A percentile compares a stretch with the other conserved stretches of the same genome.
Evolutionary conservation across 2,888 invertebrate species (phyloP).

Genomic region (Halocaridina rubra): DNA sequence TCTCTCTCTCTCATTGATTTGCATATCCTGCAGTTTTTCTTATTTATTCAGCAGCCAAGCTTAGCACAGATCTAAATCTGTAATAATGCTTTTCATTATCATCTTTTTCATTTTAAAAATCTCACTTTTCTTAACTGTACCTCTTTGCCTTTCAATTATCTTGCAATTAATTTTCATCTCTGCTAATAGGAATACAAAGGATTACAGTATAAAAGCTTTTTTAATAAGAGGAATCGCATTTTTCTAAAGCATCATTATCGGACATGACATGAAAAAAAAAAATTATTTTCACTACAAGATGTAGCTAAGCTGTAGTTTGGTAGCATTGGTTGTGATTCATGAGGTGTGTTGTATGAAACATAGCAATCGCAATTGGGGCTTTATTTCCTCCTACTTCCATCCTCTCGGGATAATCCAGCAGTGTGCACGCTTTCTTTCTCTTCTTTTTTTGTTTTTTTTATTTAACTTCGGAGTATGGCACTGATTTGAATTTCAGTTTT

Average conservation of each 20-base stretch:
- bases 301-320: neutral
- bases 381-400: neutral
- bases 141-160: too few relatives aligned
- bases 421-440: neutral
- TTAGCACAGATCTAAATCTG: too few relatives aligned
- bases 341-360: too few relatives aligned
- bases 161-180: too few relatives aligned
- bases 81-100: too few relatives aligned
- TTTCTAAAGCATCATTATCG: neutral
- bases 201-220: neutral
- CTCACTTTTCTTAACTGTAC: too few relatives aligned
- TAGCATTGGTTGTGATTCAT: neutral
- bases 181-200: neutral
- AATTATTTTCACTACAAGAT: neutral
- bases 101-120: too few relatives aligned
- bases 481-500: too few relatives aligned
- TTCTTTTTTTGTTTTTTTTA: neutral
- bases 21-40: too few relatives aligned
- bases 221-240: neutral
- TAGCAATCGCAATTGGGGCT: neutral
- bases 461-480: too few relatives aligned
- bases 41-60: too few relatives aligned
- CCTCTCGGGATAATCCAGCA: neutral
- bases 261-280: neutral
- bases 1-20: too few relatives aligned